phyloP scores from a whole-genome alignment of 2,888 invertebrate species.

The Micoletzkya japonica region DNA sequence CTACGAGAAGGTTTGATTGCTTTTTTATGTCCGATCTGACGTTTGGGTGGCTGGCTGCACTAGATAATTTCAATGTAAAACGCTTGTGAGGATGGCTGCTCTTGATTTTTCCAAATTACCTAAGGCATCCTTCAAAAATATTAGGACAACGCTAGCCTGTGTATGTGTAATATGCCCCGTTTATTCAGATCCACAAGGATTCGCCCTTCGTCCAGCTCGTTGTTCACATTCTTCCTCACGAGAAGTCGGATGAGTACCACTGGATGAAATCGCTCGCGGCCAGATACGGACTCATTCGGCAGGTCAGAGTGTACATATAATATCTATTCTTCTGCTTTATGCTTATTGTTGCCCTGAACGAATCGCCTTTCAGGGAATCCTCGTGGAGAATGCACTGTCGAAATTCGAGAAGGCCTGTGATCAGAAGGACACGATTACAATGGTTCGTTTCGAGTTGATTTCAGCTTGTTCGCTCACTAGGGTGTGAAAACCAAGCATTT shows the following conservation, averaged over 20 bases:
- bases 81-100: too few species aligned
- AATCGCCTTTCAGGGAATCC: too few species aligned
- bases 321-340: neutral
- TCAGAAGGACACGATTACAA: conserved; percentile 34
- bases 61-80: neutral
- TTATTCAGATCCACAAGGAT: conserved; percentile 30
- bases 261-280: conserved; percentile 49
- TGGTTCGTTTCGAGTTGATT: neutral
- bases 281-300: conserved; percentile 19
- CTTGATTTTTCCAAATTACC: too few species aligned
- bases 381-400: conserved; percentile 50
- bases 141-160: neutral
- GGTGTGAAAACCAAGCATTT: too few species aligned
- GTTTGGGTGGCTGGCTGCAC: neutral
- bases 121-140: too few species aligned
- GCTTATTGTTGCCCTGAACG: conserved; percentile 40
- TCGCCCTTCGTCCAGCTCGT: conserved; percentile 49
- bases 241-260: conserved; percentile 50
- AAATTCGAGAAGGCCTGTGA: conserved; percentile 39
- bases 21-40: neutral
- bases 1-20: conserved; percentile 3
- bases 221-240: conserved; percentile 53
- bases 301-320: too few species aligned
- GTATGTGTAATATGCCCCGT: neutral
- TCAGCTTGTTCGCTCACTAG: too few species aligned